Percentiles rank a stretch among this genome's conserved stretches.
Evolutionary conservation across 2,888 invertebrate genomes (phyloP).

Genomic region (Parnassius glacialis): DNA sequence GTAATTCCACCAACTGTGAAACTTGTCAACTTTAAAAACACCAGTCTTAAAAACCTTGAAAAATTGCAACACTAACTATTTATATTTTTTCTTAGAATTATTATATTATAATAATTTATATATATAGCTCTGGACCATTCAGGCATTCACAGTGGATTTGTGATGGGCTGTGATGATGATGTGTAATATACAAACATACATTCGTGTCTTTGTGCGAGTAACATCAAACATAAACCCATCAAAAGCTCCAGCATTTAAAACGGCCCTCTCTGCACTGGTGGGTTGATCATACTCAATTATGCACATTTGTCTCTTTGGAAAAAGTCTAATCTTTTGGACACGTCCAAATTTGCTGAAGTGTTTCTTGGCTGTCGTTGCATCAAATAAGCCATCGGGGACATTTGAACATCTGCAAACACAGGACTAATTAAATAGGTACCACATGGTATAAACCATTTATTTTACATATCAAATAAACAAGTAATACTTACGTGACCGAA

Average conservation of each 20-base stretch:
- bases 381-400: slow-evolving; percentile 84
- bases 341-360: slow-evolving; percentile 88
- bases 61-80: too few species aligned
- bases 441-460: too few species aligned
- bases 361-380: slow-evolving; percentile 80
- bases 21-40: too few species aligned
- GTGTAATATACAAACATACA: slow-evolving; percentile 45
- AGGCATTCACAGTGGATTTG: too few species aligned
- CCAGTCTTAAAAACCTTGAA: too few species aligned
- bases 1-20: too few species aligned
- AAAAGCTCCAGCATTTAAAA: slow-evolving; percentile 81
- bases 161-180: too few species aligned
- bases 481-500: slow-evolving; percentile 66
- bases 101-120: too few species aligned
- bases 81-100: too few species aligned
- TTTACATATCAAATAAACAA: slow-evolving; percentile 25
- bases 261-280: slow-evolving; percentile 80
- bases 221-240: slow-evolving; percentile 83
- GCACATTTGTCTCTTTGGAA: slow-evolving; percentile 83
- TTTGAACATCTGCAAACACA: slow-evolving; percentile 77
- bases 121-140: too few species aligned
- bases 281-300: slow-evolving; percentile 85
- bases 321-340: slow-evolving; percentile 83
- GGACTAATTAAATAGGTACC: slow-evolving; percentile 7
- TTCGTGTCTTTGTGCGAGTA: slow-evolving; percentile 74